Base-by-base conservation (phyloP, 2,797 vertebrate genomes). In the Pseudochirops cupreus region DNA sequence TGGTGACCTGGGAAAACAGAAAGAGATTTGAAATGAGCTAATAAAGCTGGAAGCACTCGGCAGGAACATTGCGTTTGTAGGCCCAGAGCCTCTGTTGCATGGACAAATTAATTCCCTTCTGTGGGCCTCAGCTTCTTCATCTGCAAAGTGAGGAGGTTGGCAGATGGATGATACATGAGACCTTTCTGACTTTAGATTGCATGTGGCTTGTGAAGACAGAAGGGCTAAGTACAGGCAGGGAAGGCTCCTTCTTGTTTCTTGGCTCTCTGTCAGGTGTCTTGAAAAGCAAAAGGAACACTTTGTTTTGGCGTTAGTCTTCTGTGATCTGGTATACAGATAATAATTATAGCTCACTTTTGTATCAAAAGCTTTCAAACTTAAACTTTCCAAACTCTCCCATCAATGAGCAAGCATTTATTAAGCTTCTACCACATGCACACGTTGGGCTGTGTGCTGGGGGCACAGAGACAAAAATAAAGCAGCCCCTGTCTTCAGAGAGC, bases 1-100 rank as follows among this genome's bases (percentile, higher is more conserved):
- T 91, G 53, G n/a, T 94, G 82, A 95, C 92, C n/a, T 95, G 90
- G 56, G 74, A 95, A 93, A 94, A 91, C 91, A 10, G 92, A 94
- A 92, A 89, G 93, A 96, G 57, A 90, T 90, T 92, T 7, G 39
- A 87, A 82, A 1, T 91, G 54, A 92, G 56, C 91, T 94, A 92
- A 93, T 93, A 90, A 91, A 94, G 90, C 5, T 39, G 58, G 52
- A 92, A 4, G 16, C 56, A 92, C 46, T 67, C 93, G 46, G 57
- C 16, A 95, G 92, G 50, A 94, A 39, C 18, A 10, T 24, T 82
- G 6, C 3, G 5, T 82, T 39, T 82, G 18, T 39, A 82, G n/a
- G 10, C 74, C 24, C 39, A 82, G 67, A 14, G 16, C 18, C n/a
- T 82, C n/a, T 82, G 18, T 82, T 39, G 18, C 67, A 2, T 24